Conservation (phyloP, 2,113 vertebrate species). For the Chaenocephalus aceratus region DNA sequence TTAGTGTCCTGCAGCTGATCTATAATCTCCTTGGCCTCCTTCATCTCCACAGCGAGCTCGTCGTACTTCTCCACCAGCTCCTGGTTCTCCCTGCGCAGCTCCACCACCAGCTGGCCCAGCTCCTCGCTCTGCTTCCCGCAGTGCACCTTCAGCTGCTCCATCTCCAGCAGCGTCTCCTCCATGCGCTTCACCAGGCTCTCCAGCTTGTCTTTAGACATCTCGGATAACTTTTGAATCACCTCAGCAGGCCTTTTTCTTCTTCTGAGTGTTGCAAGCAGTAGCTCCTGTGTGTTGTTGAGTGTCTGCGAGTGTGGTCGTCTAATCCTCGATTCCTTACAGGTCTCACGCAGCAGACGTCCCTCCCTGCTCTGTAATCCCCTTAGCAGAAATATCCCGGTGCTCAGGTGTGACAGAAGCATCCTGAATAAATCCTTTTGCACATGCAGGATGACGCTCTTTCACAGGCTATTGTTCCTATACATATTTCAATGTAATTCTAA, state of each 20-base stretch:
- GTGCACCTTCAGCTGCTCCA: conserved; percentile 90
- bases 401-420: conserved; percentile 30
- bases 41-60: conserved; percentile 84
- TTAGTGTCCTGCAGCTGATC: conserved; percentile 87
- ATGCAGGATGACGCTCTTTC: conserved; percentile 35
- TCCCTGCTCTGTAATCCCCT: conserved; percentile 72
- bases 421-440: conserved; percentile 26
- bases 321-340: conserved; percentile 58
- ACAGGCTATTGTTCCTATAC: conserved; percentile 6
- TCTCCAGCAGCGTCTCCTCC: conserved; percentile 90
- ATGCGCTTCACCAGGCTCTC: conserved; percentile 90
- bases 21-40: conserved; percentile 88
- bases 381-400: conserved; percentile 80
- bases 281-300: neutral
- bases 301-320: conserved; percentile 51
- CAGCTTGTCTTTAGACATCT: conserved; percentile 90
- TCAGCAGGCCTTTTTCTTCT: neutral
- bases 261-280: neutral
- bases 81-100: conserved; percentile 86
- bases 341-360: conserved; percentile 48
- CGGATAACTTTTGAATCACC: neutral
- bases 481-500: too few relatives aligned
- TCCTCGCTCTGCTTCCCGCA: conserved; percentile 89
- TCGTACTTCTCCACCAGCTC: conserved; percentile 88
- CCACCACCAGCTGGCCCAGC: conserved; percentile 88